Evolutionary conservation across 2,888 invertebrate species (phyloP).

Genomic region (Perdita meconis): DNA sequence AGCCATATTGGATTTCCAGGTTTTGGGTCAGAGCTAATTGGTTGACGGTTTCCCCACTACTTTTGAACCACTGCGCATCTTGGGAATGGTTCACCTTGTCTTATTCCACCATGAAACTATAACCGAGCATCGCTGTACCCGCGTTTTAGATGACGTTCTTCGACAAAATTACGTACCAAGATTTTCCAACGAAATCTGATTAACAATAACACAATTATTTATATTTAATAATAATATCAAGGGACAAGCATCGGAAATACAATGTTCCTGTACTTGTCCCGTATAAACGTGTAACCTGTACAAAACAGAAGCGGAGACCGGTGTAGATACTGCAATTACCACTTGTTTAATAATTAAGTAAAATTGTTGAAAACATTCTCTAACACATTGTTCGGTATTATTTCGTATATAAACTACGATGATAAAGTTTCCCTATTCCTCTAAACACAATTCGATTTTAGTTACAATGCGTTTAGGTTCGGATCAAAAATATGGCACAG

Average conservation of each 20-base stretch:
- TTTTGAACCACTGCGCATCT: too few relatives aligned
- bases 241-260: slow-evolving; percentile 2
- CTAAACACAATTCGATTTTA: slow-evolving; percentile 13
- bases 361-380: background rate
- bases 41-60: too few relatives aligned
- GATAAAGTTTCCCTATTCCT: slow-evolving; percentile 1
- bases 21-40: too few relatives aligned
- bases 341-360: background rate
- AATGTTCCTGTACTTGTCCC: background rate
- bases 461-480: slow-evolving; percentile 12
- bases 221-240: slow-evolving; percentile 3
- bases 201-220: slow-evolving; percentile 2
- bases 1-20: too few relatives aligned
- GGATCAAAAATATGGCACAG: slow-evolving; percentile 30
- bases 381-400: slow-evolving; percentile 10
- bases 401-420: slow-evolving; percentile 5
- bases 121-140: background rate
- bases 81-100: too few relatives aligned
- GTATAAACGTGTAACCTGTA: background rate
- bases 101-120: too few relatives aligned
- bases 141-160: background rate
- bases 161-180: background rate
- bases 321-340: slow-evolving; percentile 1
- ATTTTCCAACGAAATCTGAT: background rate
- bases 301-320: background rate